Evolutionary conservation across 2,113 vertebrate genomes (phyloP), one percentile per base, ranked within the genome.

Genomic region (Prunella himalayana): DNA sequence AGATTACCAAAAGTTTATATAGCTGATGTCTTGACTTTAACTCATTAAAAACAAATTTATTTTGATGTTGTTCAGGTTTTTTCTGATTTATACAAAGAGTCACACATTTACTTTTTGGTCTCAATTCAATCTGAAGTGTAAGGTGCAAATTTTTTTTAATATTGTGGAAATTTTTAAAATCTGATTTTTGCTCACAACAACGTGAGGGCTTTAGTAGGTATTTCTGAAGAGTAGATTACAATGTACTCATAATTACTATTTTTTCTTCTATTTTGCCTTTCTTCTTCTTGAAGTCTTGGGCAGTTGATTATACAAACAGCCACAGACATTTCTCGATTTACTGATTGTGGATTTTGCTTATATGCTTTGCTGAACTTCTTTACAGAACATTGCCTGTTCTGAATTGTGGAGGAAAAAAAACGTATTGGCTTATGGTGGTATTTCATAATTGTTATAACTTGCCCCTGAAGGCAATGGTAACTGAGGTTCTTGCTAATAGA

Each of bases 331-430:
- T 42, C 3, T 17, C 54, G 7, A 31, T 24, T 21, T 77, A 10
- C 11, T 73, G 28, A 30, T 78, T 83, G 83, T 51, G 13, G 16
- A 42, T 50, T 90, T 92, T 82, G 9, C 15, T 64, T 56, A 3
- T 25, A 6, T 49, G 37, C 83, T 83, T 83, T 78, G 13, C 37
- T 71, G 25, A 13, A 39, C 6, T 69, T 80, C 14, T 75, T 35
- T 64, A 13, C 4, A 66, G 37, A 56, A 35, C 2, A 8, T 25
- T 45, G 13, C 9, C 31, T 49, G 4, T 75, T 82, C 11, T 24
- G 39, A 83, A 25, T 57, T 2, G 0, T 8, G 16, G 24, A 11
- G 6, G 4, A 1, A 3, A 24, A 31, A 31, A n/a, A 3, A 25
- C 16, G 1, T 33, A 18, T 39, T 69, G 11, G 5, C 30, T 75